Conservation (phyloP, 2,797 vertebrate species). For the Sarcophilus harrisii region DNA sequence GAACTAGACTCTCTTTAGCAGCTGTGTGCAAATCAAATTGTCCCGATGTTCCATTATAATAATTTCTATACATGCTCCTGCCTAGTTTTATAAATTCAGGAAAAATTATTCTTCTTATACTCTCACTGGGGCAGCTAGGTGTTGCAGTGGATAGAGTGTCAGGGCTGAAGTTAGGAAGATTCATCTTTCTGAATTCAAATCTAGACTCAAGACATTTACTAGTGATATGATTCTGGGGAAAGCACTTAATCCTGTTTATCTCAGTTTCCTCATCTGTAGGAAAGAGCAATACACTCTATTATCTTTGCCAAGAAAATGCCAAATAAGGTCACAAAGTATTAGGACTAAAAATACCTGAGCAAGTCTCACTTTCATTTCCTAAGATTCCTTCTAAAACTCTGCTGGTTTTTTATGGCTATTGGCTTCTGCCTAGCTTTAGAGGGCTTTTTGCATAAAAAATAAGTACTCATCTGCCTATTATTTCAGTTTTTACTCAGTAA, state of each 20-base stretch:
- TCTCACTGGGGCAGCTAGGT: not conserved
- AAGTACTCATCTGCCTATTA: not conserved
- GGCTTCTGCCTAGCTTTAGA: not conserved
- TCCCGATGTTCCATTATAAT: not conserved
- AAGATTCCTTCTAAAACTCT: not conserved
- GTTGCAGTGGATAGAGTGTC: not conserved
- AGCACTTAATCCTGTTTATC: not conserved
- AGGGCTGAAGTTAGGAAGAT: not conserved
- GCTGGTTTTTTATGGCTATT: not conserved
- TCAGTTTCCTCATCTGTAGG: not conserved
- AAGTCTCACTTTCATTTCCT: not conserved
- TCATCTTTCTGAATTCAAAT: not conserved
- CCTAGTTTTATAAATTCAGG: not conserved
- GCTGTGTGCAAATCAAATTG: not conserved
- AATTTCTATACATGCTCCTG: not conserved
- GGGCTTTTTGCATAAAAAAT: not conserved
- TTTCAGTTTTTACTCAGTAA: not conserved
- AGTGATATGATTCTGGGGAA: not conserved
- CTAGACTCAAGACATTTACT: not conserved
- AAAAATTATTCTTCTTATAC: not conserved
- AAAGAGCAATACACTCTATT: not conserved
- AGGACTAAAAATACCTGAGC: not conserved
- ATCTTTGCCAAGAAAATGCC: not conserved
- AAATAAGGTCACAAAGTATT: not conserved
- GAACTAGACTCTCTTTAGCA: not conserved